Conservation (phyloP, 2,797 vertebrate genomes). For the Forpus xanthops region DNA sequence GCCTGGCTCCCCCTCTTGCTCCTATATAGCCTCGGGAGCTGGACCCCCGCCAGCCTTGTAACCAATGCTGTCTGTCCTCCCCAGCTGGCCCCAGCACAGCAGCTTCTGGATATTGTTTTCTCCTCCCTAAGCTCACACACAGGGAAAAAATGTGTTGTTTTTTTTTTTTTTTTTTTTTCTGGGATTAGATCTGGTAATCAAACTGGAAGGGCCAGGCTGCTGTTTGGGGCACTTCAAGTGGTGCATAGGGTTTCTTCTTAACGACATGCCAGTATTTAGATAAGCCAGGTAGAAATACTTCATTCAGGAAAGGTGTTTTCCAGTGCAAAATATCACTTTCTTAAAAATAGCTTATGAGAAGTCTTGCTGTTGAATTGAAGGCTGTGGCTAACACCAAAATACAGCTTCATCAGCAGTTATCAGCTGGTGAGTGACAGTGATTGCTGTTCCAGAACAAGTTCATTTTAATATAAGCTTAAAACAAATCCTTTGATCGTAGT, state of each 20-base stretch:
- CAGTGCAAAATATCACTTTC: background rate
- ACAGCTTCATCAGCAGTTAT: background rate
- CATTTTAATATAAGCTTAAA: background rate
- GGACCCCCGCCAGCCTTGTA: conserved; percentile 19
- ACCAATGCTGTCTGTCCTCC: conserved; percentile 15
- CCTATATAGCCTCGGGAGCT: conserved; percentile 20
- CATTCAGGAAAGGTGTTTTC: background rate
- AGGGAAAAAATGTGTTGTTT: accelerated
- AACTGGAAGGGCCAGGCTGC: background rate
- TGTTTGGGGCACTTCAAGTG: background rate
- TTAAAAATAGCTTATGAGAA: background rate
- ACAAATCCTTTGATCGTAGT: background rate
- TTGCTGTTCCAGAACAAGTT: background rate
- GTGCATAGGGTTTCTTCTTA: background rate
- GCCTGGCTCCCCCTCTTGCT: background rate
- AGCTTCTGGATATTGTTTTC: background rate
- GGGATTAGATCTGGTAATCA: background rate
- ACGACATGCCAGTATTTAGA: background rate
- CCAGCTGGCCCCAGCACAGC: background rate
- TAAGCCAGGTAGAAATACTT: background rate
- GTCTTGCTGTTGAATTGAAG: background rate
- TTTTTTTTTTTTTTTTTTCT: too few relatives aligned
- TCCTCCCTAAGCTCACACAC: background rate
- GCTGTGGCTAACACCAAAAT: background rate
- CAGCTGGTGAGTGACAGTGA: background rate